Evolutionary conservation across 1,140 invertebrate genomes (phyloP), one percentile per base, ranked within the genome.

Genomic region (Aphelinus certus): DNA sequence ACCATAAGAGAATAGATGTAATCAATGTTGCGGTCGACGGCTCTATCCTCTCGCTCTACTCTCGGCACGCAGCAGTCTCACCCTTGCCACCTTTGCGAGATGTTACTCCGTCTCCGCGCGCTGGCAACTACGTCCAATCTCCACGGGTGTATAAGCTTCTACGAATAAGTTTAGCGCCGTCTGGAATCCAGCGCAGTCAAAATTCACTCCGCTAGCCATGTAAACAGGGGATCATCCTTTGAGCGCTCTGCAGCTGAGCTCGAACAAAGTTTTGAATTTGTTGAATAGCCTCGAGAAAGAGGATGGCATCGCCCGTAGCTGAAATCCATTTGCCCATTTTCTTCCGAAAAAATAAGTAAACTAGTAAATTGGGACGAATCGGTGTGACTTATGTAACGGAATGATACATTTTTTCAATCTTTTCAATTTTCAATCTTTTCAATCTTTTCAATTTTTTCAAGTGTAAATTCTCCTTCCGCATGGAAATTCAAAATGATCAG

Each of bases 1-100:
- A 63, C 7, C 43, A 9, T 71, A 53, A 62, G 69, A 63, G 49
- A 63, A 71, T 71, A 55, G 60, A 63, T 63, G 69, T 71, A 61
- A 72, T 72, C 53, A 72, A 65, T 57, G 61, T 48, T 62, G 68
- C 42, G 57, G 57, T 60, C 51, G 7, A 7, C 1, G 6, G 5
- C 3, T 7, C 4, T 9, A 4, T 53, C 60, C 4, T 9, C 26
- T 5, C 48, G 26, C 49, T 2, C 43, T 46, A 57, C 55, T n/a
- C 7, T n/a, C 2, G 55, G 26, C 26, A 26, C 55, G 26, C 55
- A 7, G 9, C 26, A 7, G 2, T 6, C 55, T 42, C 45, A 45
- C 46, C 56, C 51, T 53, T 55, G 60, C 51, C 69, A 42, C 42
- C 60, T 70, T 71, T 71, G 61, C 51, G 51, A 43, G 46, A 63